These are phyloP conservation scores for Pheosia tremula DNA, from an alignment of 2,888 invertebrate species.

Conservation along the genomic window DNA sequence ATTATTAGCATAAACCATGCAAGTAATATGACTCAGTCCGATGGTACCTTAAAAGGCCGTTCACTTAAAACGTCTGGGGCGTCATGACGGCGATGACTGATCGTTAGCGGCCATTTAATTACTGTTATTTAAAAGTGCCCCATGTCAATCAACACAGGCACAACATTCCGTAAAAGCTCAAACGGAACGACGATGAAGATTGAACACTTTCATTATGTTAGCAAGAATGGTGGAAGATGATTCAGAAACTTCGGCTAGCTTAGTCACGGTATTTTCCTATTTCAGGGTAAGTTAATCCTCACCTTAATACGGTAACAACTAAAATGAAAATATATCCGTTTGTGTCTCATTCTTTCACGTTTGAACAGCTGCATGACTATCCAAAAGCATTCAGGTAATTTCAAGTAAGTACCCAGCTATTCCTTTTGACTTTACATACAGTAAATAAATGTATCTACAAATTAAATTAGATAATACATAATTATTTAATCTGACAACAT, in stretches of 20 bases:
- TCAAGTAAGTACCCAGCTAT: neutral
- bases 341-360: too few species aligned
- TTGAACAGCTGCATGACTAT: too few species aligned
- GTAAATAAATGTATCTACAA: too few species aligned
- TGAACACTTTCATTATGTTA: slow-evolving; percentile 25
- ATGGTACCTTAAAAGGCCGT: slow-evolving; percentile 36
- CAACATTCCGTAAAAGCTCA: slow-evolving; percentile 48
- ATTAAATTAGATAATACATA: too few species aligned
- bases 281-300: too few species aligned
- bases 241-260: slow-evolving; percentile 1
- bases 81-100: slow-evolving; percentile 61
- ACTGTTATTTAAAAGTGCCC: slow-evolving; percentile 72
- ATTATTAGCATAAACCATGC: neutral
- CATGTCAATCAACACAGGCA: slow-evolving; percentile 62
- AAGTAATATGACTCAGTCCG: slow-evolving; percentile 2
- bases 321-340: neutral
- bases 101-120: slow-evolving; percentile 67
- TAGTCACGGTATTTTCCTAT: slow-evolving; percentile 1
- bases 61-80: slow-evolving; percentile 59
- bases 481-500: too few species aligned
- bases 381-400: neutral
- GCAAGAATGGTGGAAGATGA: slow-evolving; percentile 7
- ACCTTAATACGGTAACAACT: neutral
- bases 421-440: too few species aligned
- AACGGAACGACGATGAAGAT: slow-evolving; percentile 24